Base-by-base conservation (phyloP, 2,888 invertebrate genomes). In the Lasioglossum villosulum region DNA sequence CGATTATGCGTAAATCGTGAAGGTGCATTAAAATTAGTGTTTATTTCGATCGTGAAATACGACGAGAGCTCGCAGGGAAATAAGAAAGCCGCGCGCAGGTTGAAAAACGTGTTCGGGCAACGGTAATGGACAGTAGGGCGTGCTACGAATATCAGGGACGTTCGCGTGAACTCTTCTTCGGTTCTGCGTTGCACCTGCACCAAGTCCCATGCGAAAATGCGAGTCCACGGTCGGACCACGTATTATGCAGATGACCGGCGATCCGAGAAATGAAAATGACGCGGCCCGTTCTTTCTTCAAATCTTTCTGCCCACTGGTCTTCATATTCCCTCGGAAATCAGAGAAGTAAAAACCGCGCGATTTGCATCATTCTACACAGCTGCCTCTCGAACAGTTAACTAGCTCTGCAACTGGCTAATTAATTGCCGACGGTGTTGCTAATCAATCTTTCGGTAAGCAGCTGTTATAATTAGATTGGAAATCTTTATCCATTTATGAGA, bases 231-330 rank as follows among this genome's bases (percentile, higher is more conserved):
- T 88, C 86, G 82, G 89, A 90, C 91, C 91, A 90, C 92, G 91
- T 90, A 92, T 93, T 93, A 93, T 93, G 92, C 92, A 93, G 91
- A 93, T 92, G 90, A 88, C 83, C 83, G 80, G 88, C 86, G 74
- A 86, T 88, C 85, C 88, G 88, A 91, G 88, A 88, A 87, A 88
- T 83, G 88, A 91, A 91, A 91, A 80, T 83, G 83, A 86, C 84
- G 74, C 68, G 37, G 70, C 66, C 66, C 73, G 63, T 78, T 75
- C 63, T 78, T 70, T 12, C 66, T 63, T 63, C 56, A 34, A 14
- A 42, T 30, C 42, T 48, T 37, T 68, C 39, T 12, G 34, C 23
- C 73, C 42, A 34, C 19, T 23, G 70, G 39, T 48, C 27, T n/a
- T 37, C 70, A 72, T 8, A 30, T 19, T 19, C 37, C 23, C 23